Base-by-base conservation (phyloP, 2,113 vertebrate genomes). In the Turnix velox region DNA sequence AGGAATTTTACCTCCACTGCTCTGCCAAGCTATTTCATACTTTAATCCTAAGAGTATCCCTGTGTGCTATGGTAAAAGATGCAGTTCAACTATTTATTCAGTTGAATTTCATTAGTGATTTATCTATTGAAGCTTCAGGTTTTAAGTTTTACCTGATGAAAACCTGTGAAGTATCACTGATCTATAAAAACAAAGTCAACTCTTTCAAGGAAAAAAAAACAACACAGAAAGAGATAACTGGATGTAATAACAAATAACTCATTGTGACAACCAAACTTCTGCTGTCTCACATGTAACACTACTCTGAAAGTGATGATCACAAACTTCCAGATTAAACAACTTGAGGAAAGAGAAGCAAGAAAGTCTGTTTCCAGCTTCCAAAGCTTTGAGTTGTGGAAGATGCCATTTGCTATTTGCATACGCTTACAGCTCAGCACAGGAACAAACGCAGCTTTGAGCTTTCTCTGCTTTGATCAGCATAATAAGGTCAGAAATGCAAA, bases 381-480 rank as follows among this genome's bases (percentile, higher is more conserved):
- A 43, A 3, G 62, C 43, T 12, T 67, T 24, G 12, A 9, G 8
- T 5, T 9, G 15, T 0, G 24, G 57, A 37, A 73, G 40, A 43
- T 12, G 16, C 6, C 23, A 11, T 30, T 7, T 10, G 27, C 49
- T 12, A 17, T 71, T 40, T 80, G 51, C 78, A 33, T 12, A 7
- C 9, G 1, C 49, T 48, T 4, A 3, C 31, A 72, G 55, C 54
- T 31, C 54, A 9, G 61, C 3, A n/a, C 2, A 84, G 54, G 75
- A 93, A 95, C 84, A 96, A 84, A 52, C 31, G 0, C 9, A 8
- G 86, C 88, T 84, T 80, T 86, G 63, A 90, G 79, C 12, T 18
- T 5, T 25, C 75, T 18, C 33, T 1, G 12, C 72, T 91, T 68
- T 82, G 49, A 90, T 72, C 6, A 3, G 51, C 72, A 5, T 12